Base-by-base conservation (phyloP, 53 echinoderm and acorn worm species). In the Apostichopus leukothele region DNA sequence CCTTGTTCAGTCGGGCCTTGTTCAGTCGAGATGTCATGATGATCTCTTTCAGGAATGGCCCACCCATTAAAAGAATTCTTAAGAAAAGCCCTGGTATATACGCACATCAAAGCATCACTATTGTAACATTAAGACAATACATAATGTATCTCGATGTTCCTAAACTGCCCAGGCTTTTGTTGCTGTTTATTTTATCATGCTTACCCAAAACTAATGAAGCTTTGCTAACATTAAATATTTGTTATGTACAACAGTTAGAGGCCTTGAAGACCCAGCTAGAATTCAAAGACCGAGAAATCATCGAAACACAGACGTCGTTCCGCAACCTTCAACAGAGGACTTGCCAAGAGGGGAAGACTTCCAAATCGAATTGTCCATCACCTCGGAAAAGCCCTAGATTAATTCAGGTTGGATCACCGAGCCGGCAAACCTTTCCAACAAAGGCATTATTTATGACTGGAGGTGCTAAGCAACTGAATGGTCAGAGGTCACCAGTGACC, bases 261-360 rank as follows among this genome's bases (percentile, higher is more conserved):
- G 94, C 92, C 54, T 87, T 99, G 54, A 94, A 91, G 83, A 96
- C 99, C 14, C 96, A 96, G 83, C 91, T 96, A 16, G 94, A 99
- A 53, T 99, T 99, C 83, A 96, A 96, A 68, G 93, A 99, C 27
- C 87, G 90, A 63, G 99, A 99, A 79, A 89, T 99, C 19, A 88
- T 94, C 10, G 96, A 99, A 80, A 93, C 92, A 7, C 96, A 99
- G 76, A 90, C 67, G 73, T 84, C 84, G 1, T 94, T 75, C 75
- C 93, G 93, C 50, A 90, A 79, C 68, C 89, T 93, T 14, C 93
- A 95, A 77, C 90, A 84, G 51, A 51, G 73, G 23, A 5, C 81
- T 27, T 39, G 39, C 39, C 39, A 39, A 39, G 39, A 39, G 2
- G 39, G 39, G 39, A 39, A 39, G 3, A 39, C 39, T 39, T 39